Base-by-base conservation (phyloP, 2,888 invertebrate genomes). In the Drosophila austrosaltans region DNA sequence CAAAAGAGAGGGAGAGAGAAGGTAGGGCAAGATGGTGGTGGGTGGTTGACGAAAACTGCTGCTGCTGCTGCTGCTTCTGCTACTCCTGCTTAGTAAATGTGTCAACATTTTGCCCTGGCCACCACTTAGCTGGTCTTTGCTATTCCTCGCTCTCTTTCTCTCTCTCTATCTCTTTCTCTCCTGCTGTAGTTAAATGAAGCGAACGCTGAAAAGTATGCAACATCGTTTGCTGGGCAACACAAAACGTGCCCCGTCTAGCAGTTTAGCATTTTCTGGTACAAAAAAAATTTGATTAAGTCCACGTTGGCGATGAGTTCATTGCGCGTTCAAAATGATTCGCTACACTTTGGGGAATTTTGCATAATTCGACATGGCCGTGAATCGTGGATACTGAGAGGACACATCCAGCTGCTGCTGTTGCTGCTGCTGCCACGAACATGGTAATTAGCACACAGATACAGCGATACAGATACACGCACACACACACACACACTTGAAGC, bases 211-310 rank as follows among this genome's bases (percentile, higher is more conserved):
- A 83, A 87, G 76, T 81, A 89, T 78, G 75, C 87, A 72, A 63
- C 85, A 71, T 74, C 65, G 61, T 59, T 40, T 36, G 61, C 53
- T 22, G 30, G 10, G 20, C 20, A 40, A 39, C 36, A 54, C 16
- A 56, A 63, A 75, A 70, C 79, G 77, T 79, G 72, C 67, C 53
- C 58, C 44, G 40, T 25, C 63, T 63, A 42, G 16, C 53, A 36
- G 62, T 62, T 65, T 68, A 68, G 65, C 72, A 74, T 72, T 87
- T 78, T 69, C 58, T 66, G 67, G 71, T 65, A 42, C 74, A 53
- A 78, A 16, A 16, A 16, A 16, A 89, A 85, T 88, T 89, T 86
- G 89, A 85, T 85, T 86, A 89, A 88, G 85, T 86, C 68, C 83
- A 59, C 71, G 71, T 60, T 57, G 74, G 69, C 72, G 75, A 89